Conservation (phyloP, 2,888 invertebrate genomes). For the Oxycera nigricornis region DNA sequence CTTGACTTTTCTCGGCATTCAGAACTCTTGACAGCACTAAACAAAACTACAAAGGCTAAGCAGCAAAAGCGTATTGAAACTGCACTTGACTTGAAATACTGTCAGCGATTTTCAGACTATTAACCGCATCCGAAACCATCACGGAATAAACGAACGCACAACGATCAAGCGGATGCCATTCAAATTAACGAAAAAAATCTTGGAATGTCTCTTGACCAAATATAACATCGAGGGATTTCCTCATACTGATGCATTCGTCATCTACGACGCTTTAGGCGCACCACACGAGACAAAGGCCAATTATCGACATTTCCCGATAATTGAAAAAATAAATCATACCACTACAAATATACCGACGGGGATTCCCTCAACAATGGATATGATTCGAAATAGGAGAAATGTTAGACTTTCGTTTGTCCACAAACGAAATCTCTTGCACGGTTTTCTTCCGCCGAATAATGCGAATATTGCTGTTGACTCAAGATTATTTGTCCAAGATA, state of each 20-base stretch:
- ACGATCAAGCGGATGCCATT: too few relatives aligned
- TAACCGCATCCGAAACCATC: neutral
- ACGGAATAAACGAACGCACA: neutral
- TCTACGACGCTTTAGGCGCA: neutral
- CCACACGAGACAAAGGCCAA: neutral
- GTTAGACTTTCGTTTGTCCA: neutral
- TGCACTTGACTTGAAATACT: neutral
- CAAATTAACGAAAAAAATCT: slow-evolving; percentile 1
- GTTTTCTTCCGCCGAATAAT: neutral
- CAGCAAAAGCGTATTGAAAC: neutral
- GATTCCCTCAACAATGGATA: neutral
- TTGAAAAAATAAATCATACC: neutral
- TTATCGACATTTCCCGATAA: slow-evolving; percentile 7
- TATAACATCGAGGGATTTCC: neutral
- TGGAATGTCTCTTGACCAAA: neutral
- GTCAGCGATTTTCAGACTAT: neutral
- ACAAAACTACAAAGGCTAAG: neutral
- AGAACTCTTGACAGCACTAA: neutral
- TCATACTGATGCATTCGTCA: neutral
- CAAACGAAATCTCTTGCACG: neutral
- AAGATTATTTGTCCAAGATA: neutral
- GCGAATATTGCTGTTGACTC: neutral
- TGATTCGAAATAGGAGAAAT: too few relatives aligned
- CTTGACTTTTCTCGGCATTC: neutral
- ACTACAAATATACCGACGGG: neutral